phyloP scores from a whole-genome alignment of 2,113 vertebrate genomes.

The Ptychochromis oligacanthus region DNA sequence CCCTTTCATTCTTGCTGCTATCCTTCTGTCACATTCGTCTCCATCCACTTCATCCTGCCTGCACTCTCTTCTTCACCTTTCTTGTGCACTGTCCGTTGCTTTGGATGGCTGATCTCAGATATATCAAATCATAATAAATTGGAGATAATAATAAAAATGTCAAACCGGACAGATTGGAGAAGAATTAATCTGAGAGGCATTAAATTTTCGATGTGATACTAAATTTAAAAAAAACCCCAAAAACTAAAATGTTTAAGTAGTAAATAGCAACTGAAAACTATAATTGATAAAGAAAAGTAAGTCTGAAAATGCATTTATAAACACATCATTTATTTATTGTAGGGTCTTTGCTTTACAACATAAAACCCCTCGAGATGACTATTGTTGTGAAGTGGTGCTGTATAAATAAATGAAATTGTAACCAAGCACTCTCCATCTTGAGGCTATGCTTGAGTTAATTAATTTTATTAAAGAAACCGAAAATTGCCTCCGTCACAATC shows the following conservation, averaged over 20 bases:
- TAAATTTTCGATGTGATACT: background rate
- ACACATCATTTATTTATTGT: background rate
- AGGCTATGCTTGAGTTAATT: background rate
- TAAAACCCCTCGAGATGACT: background rate
- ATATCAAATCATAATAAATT: conserved; percentile 15
- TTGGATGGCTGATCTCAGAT: too few relatives aligned
- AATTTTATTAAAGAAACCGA: background rate
- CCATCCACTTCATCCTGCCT: too few relatives aligned
- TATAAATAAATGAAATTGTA: background rate
- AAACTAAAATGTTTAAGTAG: background rate
- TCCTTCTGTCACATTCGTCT: too few relatives aligned
- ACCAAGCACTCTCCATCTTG: background rate
- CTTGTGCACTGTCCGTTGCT: too few relatives aligned
- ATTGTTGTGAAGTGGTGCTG: background rate
- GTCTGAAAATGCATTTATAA: background rate
- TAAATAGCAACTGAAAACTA: background rate
- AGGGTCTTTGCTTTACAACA: background rate
- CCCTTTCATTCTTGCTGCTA: too few relatives aligned
- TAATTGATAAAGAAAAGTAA: background rate
- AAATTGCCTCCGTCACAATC: background rate
- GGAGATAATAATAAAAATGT: conserved; percentile 17
- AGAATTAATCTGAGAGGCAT: background rate
- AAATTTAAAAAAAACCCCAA: background rate
- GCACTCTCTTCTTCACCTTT: too few relatives aligned
- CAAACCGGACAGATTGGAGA: background rate